phyloP scores from a whole-genome alignment of 2,797 vertebrate species.

The Pantherophis vulpinus region DNA sequence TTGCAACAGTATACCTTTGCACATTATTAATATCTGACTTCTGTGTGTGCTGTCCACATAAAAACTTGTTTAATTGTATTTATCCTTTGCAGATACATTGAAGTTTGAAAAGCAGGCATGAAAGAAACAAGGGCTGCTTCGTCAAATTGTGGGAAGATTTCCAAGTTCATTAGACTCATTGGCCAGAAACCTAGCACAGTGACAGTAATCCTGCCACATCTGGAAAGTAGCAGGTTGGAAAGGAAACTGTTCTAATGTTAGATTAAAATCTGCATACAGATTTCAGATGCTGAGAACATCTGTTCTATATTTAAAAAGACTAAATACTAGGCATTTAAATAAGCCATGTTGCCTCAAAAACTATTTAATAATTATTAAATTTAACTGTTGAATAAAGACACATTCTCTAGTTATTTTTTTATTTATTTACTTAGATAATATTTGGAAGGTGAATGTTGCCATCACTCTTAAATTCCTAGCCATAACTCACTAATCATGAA shows the following conservation, averaged over 20 bases:
- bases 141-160: background rate
- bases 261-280: background rate
- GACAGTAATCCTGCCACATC: background rate
- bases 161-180: background rate
- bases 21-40: background rate
- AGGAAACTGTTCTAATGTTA: background rate
- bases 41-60: background rate
- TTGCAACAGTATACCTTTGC: background rate
- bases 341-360: background rate
- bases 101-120: background rate
- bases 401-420: background rate
- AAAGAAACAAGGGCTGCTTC: background rate
- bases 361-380: background rate
- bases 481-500: background rate
- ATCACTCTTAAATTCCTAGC: background rate
- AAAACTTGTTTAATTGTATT: background rate
- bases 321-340: background rate
- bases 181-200: background rate
- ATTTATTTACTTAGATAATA: background rate
- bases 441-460: background rate
- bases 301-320: background rate
- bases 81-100: background rate
- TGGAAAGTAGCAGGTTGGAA: background rate
- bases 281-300: background rate
- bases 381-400: background rate